These are phyloP conservation scores for Amphipoea oculea DNA, from an alignment of 2,888 invertebrate species.

Conservation along the genomic window DNA sequence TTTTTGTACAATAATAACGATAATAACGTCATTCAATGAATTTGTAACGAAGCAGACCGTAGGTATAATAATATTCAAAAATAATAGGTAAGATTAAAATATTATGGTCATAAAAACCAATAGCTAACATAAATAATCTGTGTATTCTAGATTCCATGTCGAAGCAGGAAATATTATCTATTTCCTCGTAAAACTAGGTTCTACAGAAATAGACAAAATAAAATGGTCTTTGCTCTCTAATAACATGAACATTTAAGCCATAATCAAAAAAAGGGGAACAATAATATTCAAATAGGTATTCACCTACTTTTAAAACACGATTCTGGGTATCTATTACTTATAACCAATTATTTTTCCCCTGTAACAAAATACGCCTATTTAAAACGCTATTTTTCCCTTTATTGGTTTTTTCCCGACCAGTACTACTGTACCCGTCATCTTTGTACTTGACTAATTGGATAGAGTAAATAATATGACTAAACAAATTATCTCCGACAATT, in stretches of 20 bases:
- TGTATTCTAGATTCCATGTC: too few species aligned
- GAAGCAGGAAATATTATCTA: too few species aligned
- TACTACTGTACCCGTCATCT: neutral
- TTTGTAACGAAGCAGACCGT: neutral
- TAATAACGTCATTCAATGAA: neutral
- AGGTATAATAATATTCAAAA: neutral
- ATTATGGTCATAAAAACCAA: too few species aligned
- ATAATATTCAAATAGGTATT: neutral
- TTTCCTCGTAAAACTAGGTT: neutral
- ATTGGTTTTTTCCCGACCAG: conserved; percentile 5
- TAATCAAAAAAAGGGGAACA: neutral
- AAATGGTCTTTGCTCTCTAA: too few species aligned
- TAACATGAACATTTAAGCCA: neutral
- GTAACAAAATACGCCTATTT: neutral
- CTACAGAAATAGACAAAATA: neutral
- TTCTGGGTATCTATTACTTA: neutral
- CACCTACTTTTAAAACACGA: neutral
- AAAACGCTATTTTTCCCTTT: neutral
- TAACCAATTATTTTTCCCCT: neutral
- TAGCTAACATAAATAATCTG: too few species aligned
- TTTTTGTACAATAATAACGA: neutral
- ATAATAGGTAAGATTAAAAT: neutral
- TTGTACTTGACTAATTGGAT: neutral
- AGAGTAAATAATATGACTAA: neutral
- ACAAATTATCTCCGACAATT: neutral